Evolutionary conservation across 2,888 invertebrate genomes (phyloP).

Genomic region (Dynastes tityus): DNA sequence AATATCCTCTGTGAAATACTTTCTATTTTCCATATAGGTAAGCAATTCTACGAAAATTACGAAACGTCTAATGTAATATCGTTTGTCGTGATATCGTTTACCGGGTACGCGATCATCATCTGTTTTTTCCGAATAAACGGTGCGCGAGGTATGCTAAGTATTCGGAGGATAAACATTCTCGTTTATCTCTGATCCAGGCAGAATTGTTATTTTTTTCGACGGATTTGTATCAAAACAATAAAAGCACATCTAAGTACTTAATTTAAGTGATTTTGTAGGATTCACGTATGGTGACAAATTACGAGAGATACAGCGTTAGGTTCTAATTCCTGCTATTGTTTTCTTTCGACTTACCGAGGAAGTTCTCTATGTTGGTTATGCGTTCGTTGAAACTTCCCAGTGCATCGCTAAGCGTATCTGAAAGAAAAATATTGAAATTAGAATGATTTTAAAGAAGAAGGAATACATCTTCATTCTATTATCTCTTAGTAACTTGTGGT

Average conservation of each 20-base stretch:
- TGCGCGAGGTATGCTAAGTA: conserved; percentile 12
- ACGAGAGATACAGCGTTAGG: background rate
- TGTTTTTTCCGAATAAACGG: background rate
- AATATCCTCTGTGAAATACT: too few species aligned
- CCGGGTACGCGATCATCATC: background rate
- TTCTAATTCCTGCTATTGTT: background rate
- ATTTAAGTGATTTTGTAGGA: conserved; percentile 26
- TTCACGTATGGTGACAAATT: conserved; percentile 24
- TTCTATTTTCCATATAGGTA: too few species aligned
- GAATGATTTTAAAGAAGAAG: too few species aligned
- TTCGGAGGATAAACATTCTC: conserved; percentile 37
- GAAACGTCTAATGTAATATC: too few species aligned
- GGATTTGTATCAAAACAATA: conserved; percentile 40
- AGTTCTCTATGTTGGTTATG: conserved; percentile 20
- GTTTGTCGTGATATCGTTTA: background rate
- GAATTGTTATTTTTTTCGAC: conserved; percentile 1
- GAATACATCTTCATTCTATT: too few species aligned
- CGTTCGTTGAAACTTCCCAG: background rate
- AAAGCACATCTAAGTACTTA: conserved; percentile 21
- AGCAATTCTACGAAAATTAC: too few species aligned
- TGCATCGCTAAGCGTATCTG: conserved; percentile 26
- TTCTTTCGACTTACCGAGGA: conserved; percentile 26
- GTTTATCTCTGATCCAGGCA: conserved; percentile 25
- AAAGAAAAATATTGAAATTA: background rate
- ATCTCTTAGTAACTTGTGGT: too few species aligned